A percentile compares a stretch with the other conserved stretches of the same genome.
phyloP scores from a whole-genome alignment of 2,113 vertebrate genomes.

The Gopherus evgoodei region DNA sequence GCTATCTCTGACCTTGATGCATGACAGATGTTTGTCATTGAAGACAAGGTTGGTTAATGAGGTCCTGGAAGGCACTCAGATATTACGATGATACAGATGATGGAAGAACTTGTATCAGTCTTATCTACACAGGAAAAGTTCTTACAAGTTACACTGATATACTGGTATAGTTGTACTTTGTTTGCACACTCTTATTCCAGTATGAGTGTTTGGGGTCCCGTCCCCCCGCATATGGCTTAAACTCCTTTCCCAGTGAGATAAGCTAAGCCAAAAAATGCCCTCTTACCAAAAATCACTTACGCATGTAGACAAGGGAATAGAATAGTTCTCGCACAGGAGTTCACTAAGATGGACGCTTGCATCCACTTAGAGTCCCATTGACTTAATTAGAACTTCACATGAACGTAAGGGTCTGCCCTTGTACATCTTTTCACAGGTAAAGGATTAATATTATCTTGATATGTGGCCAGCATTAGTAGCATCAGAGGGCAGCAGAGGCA shows the following conservation, averaged over 20 bases:
- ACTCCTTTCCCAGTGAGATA: not conserved
- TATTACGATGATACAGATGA: not conserved
- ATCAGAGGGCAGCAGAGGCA: not conserved
- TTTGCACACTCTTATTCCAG: not conserved
- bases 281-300: not conserved
- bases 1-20: not conserved
- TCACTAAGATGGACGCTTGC: not conserved
- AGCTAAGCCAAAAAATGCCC: not conserved
- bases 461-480: not conserved
- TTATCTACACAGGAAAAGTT: not conserved
- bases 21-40: not conserved
- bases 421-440: not conserved
- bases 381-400: rapidly evolving
- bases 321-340: not conserved
- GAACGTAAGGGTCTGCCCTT: not conserved
- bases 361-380: not conserved
- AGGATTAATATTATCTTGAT: not conserved
- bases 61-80: not conserved
- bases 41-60: not conserved
- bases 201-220: not conserved
- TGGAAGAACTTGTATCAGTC: not conserved
- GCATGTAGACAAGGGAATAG: not conserved
- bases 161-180: not conserved
- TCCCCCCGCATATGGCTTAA: not conserved
- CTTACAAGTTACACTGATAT: not conserved